phyloP scores from a whole-genome alignment of 2,797 vertebrate species.

The Glossophaga mutica region DNA sequence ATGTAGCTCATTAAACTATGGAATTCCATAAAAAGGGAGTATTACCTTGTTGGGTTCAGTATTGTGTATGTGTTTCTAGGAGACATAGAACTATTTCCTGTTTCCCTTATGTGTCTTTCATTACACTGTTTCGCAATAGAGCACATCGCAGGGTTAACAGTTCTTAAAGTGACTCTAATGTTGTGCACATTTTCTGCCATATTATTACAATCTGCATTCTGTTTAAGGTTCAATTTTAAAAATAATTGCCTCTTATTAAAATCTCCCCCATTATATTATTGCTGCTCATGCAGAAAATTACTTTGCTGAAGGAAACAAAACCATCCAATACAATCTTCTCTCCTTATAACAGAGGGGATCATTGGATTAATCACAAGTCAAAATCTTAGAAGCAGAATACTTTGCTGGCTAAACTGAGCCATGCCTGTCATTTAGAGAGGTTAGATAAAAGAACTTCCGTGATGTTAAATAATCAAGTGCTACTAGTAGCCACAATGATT shows the following conservation, averaged over 20 bases:
- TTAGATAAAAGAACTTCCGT: conserved; percentile 1
- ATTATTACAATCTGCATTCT: conserved; percentile 76
- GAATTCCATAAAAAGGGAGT: neutral
- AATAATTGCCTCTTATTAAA: conserved; percentile 84
- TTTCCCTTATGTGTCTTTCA: neutral
- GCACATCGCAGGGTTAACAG: conserved; percentile 52
- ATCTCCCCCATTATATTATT: conserved; percentile 79
- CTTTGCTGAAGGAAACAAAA: conserved; percentile 81
- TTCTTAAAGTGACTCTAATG: conserved; percentile 72
- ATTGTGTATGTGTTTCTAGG: neutral
- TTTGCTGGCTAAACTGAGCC: conserved; percentile 73
- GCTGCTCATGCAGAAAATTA: conserved; percentile 85
- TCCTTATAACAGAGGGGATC: conserved; percentile 70
- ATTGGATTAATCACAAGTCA: conserved; percentile 79
- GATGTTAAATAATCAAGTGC: neutral
- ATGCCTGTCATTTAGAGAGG: conserved; percentile 36
- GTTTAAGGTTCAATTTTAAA: conserved; percentile 84
- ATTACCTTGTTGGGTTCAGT: neutral
- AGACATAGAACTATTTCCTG: neutral
- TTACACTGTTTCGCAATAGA: conserved; percentile 33
- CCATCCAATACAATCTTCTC: conserved; percentile 74
- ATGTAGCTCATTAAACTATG: neutral
- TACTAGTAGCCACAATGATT: neutral
- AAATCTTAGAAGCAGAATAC: conserved; percentile 70
- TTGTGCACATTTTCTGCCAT: conserved; percentile 60